Evolutionary conservation across 2,113 vertebrate species (phyloP).

Genomic region (Gasterosteus aculeatus): DNA sequence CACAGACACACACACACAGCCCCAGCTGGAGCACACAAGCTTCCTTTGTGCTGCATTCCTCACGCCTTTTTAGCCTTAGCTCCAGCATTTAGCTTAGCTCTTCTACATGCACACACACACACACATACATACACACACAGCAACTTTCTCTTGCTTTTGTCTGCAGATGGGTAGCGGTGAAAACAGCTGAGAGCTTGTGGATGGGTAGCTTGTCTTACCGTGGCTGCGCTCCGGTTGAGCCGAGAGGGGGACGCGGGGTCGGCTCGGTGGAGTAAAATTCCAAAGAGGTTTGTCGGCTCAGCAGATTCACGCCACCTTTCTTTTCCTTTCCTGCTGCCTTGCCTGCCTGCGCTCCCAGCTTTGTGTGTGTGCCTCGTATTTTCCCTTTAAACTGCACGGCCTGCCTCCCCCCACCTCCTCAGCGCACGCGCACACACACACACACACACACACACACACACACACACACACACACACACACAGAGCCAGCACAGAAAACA

Average conservation of each 20-base stretch:
- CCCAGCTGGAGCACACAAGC: constrained; percentile 79
- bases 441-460: constrained; percentile 62
- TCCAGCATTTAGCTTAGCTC: constrained; percentile 73
- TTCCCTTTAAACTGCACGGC: constrained; percentile 78
- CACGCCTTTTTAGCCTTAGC: constrained; percentile 72
- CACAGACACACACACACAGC: constrained; percentile 39
- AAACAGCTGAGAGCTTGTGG: constrained; percentile 55
- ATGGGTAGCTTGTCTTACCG: constrained; percentile 75
- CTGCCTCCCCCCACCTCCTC: constrained; percentile 63
- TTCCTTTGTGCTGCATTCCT: constrained; percentile 81
- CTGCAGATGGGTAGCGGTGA: constrained; percentile 51
- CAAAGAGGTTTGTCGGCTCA: constrained; percentile 69
- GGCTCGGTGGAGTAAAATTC: constrained; percentile 64
- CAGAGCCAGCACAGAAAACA: constrained; percentile 60
- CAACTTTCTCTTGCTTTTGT: constrained; percentile 77
- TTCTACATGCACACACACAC: constrained; percentile 44
- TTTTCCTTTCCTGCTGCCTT: constrained; percentile 44
- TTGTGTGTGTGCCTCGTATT: constrained; percentile 74
- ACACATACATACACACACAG: constrained; percentile 30
- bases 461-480: constrained; percentile 54
- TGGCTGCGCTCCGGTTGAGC: constrained; percentile 58
- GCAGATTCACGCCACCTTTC: constrained; percentile 73
- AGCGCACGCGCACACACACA: constrained; percentile 51
- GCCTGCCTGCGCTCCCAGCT: constrained; percentile 71
- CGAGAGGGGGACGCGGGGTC: constrained; percentile 28